A percentile compares a stretch with the other conserved stretches of the same genome.
phyloP scores from a whole-genome alignment of 2,888 invertebrate species.

The Zygogramma bicolorata region DNA sequence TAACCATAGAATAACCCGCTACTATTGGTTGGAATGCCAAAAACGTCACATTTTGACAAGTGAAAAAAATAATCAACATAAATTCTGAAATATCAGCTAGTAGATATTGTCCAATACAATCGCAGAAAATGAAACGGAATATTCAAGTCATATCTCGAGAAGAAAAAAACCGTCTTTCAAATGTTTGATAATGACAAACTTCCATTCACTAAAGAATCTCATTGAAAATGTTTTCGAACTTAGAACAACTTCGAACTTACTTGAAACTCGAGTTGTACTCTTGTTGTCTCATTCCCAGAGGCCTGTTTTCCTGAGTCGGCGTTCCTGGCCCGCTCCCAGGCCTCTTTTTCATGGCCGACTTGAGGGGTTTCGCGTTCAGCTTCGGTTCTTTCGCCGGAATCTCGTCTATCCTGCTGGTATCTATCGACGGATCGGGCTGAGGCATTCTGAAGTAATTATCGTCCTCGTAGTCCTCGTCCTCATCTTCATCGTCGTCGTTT shows the following conservation, averaged over 20 bases:
- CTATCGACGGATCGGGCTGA: constrained; percentile 77
- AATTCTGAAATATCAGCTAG: too few relatives aligned
- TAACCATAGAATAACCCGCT: too few relatives aligned
- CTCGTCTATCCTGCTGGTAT: constrained; percentile 89
- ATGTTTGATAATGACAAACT: too few relatives aligned
- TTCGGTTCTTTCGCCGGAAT: constrained; percentile 84
- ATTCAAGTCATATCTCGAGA: too few relatives aligned
- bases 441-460: constrained; percentile 72
- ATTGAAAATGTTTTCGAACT: too few relatives aligned
- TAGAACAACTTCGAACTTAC: constrained; percentile 70
- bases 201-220: too few relatives aligned
- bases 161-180: too few relatives aligned
- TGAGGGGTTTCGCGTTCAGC: constrained; percentile 91
- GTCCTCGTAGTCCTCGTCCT: constrained; percentile 64
- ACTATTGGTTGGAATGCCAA: too few relatives aligned
- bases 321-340: constrained; percentile 75
- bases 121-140: too few relatives aligned
- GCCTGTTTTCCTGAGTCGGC: constrained; percentile 79
- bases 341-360: constrained; percentile 92
- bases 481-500: constrained; percentile 52
- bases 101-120: too few relatives aligned
- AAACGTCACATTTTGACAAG: too few relatives aligned
- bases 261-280: constrained; percentile 81
- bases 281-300: constrained; percentile 72
- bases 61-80: too few relatives aligned